phyloP scores from a whole-genome alignment of 1,140 invertebrate genomes.

The Rhynchophorus ferrugineus region DNA sequence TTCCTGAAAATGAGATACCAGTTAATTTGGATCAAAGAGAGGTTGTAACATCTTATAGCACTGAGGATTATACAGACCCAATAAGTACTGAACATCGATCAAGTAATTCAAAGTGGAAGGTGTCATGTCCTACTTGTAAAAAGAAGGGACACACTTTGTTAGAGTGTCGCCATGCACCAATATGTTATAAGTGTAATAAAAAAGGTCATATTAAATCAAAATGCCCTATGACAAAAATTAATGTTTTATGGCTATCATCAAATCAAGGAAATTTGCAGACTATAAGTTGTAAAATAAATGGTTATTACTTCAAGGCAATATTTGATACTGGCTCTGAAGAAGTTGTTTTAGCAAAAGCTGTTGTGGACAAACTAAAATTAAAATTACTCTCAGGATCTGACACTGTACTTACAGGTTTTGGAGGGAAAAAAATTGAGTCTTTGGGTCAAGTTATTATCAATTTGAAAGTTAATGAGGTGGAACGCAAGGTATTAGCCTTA shows the following conservation, averaged over 20 bases:
- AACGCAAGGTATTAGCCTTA: constrained; percentile 10
- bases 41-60: not conserved
- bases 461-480: constrained; percentile 13
- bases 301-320: not conserved
- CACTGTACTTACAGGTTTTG: constrained; percentile 3
- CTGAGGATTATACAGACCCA: no score
- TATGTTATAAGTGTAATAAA: constrained; percentile 20
- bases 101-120: constrained; percentile 1
- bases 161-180: constrained; percentile 24
- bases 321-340: constrained; percentile 18
- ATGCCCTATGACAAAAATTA: constrained; percentile 3
- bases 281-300: constrained; percentile 10
- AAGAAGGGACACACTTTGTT: constrained; percentile 22
- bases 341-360: constrained; percentile 11
- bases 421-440: not conserved
- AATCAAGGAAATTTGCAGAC: not conserved
- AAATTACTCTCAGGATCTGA: not conserved
- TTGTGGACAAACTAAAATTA: constrained; percentile 10
- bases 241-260: not conserved
- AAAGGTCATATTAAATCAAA: constrained; percentile 21
- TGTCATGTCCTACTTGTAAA: constrained; percentile 26
- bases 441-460: constrained; percentile 15
- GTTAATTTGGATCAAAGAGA: constrained; percentile 6
- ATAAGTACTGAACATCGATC: no score
- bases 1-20: constrained; percentile 20